These are phyloP conservation scores for Melolontha melolontha DNA, from an alignment of 2,888 invertebrate species.

Conservation along the genomic window DNA sequence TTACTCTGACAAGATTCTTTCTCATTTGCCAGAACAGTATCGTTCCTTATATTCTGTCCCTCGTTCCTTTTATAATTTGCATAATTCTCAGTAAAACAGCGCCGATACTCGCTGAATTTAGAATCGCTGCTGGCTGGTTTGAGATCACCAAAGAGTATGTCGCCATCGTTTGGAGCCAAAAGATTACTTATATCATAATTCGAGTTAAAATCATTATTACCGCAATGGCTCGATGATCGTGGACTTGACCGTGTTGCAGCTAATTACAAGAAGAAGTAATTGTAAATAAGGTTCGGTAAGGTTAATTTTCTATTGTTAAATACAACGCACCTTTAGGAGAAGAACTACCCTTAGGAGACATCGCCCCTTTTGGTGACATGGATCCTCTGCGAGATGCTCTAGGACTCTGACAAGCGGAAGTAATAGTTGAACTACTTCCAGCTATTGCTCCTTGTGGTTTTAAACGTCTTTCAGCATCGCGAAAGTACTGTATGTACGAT, in stretches of 20 bases:
- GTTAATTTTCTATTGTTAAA: no score
- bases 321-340: conserved; percentile 39
- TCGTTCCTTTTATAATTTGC: conserved; percentile 20
- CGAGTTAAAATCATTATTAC: conserved; percentile 38
- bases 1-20: background rate
- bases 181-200: conserved; percentile 38
- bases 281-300: no score
- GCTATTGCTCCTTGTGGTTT: conserved; percentile 62
- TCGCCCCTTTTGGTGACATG: conserved; percentile 62
- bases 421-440: conserved; percentile 63
- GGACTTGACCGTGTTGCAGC: conserved; percentile 44
- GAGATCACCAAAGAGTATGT: conserved; percentile 39
- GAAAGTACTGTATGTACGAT: conserved; percentile 80
- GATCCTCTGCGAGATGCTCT: conserved; percentile 61
- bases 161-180: conserved; percentile 33
- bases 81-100: conserved; percentile 20
- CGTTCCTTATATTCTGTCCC: conserved; percentile 23
- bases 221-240: conserved; percentile 41
- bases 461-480: conserved; percentile 62
- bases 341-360: conserved; percentile 59
- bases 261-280: conserved; percentile 7
- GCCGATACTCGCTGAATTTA: conserved; percentile 39
- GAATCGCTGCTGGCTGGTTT: conserved; percentile 41
- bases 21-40: conserved; percentile 27
- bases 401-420: conserved; percentile 56